phyloP scores from a whole-genome alignment of 2,888 invertebrate genomes.

The Agrenia bidenticulata region DNA sequence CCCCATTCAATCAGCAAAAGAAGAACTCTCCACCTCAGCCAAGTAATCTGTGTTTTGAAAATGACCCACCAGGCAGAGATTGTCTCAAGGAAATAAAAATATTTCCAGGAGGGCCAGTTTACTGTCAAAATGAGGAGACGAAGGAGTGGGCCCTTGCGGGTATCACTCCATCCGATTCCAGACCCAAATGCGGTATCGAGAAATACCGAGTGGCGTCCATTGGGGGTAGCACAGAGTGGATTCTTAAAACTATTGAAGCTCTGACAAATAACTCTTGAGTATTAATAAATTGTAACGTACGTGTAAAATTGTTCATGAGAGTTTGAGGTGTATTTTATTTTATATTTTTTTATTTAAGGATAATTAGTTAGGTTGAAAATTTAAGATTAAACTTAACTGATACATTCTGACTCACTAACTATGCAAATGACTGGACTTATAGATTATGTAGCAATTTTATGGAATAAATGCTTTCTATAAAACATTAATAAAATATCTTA shows the following conservation, averaged over 20 bases:
- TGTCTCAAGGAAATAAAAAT: constrained; percentile 59
- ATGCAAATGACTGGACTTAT: no score
- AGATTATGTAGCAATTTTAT: no score
- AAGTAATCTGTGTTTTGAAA: constrained; percentile 46
- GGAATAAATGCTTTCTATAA: no score
- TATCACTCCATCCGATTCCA: constrained; percentile 57
- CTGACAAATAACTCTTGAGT: constrained; percentile 38
- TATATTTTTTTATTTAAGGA: no score
- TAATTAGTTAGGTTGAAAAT: no score
- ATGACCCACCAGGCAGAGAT: constrained; percentile 44
- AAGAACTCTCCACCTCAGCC: constrained; percentile 26
- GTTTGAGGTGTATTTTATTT: no score
- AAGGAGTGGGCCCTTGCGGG: constrained; percentile 78
- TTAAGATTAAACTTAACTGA: no score
- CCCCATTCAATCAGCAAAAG: constrained; percentile 15
- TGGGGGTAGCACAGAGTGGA: constrained; percentile 81
- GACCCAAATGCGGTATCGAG: constrained; percentile 53
- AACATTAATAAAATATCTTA: no score
- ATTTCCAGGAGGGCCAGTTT: constrained; percentile 82
- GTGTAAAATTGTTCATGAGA: no score
- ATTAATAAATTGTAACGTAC: not conserved
- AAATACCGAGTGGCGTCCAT: constrained; percentile 59
- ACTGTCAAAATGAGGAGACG: constrained; percentile 71
- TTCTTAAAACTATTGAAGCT: constrained; percentile 67
- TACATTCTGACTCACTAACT: no score